A percentile compares a stretch with the other conserved stretches of the same genome.
phyloP scores from a whole-genome alignment of 2,113 vertebrate genomes.

The Callipepla squamata region DNA sequence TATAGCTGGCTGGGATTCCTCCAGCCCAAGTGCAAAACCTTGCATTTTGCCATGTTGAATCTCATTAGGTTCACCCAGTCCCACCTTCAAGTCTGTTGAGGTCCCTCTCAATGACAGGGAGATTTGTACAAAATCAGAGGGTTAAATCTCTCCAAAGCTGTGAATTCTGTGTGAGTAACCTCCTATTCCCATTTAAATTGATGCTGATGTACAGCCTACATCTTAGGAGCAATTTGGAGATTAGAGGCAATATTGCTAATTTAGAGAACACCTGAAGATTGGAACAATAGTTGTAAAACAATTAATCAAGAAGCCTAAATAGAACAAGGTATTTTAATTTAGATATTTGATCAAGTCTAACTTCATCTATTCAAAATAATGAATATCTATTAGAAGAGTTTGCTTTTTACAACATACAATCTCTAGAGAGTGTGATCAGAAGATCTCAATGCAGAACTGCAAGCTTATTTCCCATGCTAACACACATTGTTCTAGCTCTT shows the following conservation, averaged over 20 bases:
- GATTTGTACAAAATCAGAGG: neutral
- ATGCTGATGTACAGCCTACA: neutral
- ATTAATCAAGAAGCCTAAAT: neutral
- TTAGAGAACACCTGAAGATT: neutral
- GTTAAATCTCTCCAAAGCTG: neutral
- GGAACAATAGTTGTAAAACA: neutral
- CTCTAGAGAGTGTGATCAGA: neutral
- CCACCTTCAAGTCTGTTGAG: too few species aligned
- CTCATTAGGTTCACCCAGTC: too few species aligned
- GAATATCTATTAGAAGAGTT: neutral
- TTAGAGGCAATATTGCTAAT: neutral
- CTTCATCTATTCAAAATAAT: neutral
- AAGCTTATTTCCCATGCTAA: neutral
- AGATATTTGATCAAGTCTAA: neutral
- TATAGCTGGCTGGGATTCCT: too few species aligned
- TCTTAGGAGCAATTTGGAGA: neutral
- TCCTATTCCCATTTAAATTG: neutral
- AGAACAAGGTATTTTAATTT: conserved; percentile 8
- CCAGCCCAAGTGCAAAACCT: too few species aligned
- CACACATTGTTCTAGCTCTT: neutral
- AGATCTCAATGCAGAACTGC: neutral
- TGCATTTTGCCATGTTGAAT: too few species aligned
- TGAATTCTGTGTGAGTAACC: neutral
- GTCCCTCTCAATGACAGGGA: too few species aligned
- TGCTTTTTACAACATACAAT: neutral